Evolutionary conservation across 30 jellyfish, hydroid and myxozoan species (phyloP).

Genomic region (Aurelia coerulea): DNA sequence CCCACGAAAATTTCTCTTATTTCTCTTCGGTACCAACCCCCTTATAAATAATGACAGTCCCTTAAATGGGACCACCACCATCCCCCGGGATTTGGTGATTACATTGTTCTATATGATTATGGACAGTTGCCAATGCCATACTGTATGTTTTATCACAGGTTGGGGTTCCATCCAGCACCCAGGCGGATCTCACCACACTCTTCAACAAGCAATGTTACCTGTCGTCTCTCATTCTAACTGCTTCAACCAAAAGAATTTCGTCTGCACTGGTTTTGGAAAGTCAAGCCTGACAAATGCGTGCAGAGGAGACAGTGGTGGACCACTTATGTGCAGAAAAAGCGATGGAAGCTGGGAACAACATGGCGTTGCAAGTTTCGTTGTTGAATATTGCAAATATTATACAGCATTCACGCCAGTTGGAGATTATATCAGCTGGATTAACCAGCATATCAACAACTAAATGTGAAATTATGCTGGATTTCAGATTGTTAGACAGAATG

Average conservation of each 20-base stretch:
- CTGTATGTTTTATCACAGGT: conserved; percentile 22
- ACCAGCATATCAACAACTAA: conserved; percentile 34
- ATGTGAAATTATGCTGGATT: too few relatives aligned
- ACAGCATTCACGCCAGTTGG: conserved; percentile 86
- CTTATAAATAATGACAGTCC: too few relatives aligned
- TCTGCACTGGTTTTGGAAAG: conserved; percentile 87
- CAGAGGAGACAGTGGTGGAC: conserved; percentile 96
- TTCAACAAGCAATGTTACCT: conserved; percentile 88
- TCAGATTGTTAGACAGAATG: too few relatives aligned
- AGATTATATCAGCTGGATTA: conserved; percentile 75
- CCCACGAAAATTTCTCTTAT: too few relatives aligned
- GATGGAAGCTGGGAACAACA: conserved; percentile 91
- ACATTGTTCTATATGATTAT: too few relatives aligned
- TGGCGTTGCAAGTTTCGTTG: conserved; percentile 91
- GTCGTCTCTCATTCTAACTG: conserved; percentile 65
- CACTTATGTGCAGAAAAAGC: conserved; percentile 63
- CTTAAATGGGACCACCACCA: too few relatives aligned
- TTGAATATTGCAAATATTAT: conserved; percentile 78
- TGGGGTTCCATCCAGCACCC: conserved; percentile 93
- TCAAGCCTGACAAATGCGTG: conserved; percentile 72
- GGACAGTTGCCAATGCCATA: too few relatives aligned
- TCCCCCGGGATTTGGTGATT: too few relatives aligned
- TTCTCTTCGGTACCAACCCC: too few relatives aligned
- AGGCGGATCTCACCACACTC: conserved; percentile 71
- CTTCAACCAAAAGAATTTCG: conserved; percentile 26